Base-by-base conservation (phyloP, 2,113 vertebrate genomes). In the Lethenteron reissneri region DNA sequence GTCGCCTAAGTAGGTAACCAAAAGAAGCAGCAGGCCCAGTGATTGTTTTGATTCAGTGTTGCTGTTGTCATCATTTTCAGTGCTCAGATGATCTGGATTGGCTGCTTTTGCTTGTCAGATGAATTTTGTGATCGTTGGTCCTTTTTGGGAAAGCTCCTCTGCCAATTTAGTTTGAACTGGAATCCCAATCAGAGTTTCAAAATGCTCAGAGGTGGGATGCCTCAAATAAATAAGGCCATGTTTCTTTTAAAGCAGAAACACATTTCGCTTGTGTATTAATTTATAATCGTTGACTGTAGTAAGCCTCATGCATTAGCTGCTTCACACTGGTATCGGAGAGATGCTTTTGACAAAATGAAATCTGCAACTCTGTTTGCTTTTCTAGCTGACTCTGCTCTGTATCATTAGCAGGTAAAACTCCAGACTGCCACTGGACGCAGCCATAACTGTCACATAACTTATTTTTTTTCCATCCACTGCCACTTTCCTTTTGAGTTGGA, bases 121-220 rank as follows among this genome's bases (percentile, higher is more conserved):
- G 12, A 70, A 11, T 70, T 70, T 70, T 70, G 69, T 72, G 71
- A 74, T 72, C 21, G 19, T 71, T 19, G 56, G 68, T 75, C 12
- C 71, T 72, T 75, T 75, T 60, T 57, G 72, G 12, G 70, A 71
- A 19, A 75, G 17, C 62, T 71, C 73, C 41, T 75, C 71, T 71
- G 73, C 70, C 72, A 74, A 56, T 73, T 74, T 74, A 25, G 25
- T 25, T 25, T 25, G 25, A 25, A 25, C 4, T 25, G 25, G 25
- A 25, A 25, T 25, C 25, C 25, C 72, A 58, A 72, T 19, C 19
- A 72, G 56, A 3, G 59, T 72, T 72, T 12, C 62, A 56, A 41
- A 58, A 17, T 75, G 75, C 70, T 74, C 71, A 71, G 58, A 74
- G 73, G 71, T 71, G 57, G 72, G 21, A 69, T 58, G 70, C 59